A percentile compares a stretch with the other conserved stretches of the same genome.
These are phyloP conservation scores for Troglohyphantes excavatus DNA, from an alignment of 2,888 invertebrate genomes.

Conservation along the genomic window DNA sequence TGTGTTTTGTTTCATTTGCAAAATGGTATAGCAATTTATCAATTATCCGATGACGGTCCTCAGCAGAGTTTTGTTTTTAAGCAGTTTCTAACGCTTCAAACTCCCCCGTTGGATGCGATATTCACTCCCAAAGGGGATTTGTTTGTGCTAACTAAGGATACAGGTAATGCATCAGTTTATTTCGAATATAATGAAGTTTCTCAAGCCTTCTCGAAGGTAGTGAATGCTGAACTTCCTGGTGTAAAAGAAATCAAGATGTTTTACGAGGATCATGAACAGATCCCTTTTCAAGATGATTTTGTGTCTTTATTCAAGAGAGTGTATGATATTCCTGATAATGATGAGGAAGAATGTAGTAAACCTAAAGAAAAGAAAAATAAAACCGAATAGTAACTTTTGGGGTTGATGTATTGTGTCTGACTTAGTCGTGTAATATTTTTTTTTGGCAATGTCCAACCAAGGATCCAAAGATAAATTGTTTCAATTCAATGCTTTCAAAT, in stretches of 20 bases:
- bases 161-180: not conserved
- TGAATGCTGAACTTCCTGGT: not conserved
- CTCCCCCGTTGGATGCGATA: slow-evolving; percentile 17
- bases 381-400: not conserved
- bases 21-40: slow-evolving; percentile 52
- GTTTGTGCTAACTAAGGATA: slow-evolving; percentile 29
- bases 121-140: slow-evolving; percentile 22
- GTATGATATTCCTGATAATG: slow-evolving; percentile 53
- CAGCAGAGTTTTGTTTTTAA: slow-evolving; percentile 16
- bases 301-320: slow-evolving; percentile 51
- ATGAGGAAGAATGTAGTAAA: slow-evolving; percentile 15
- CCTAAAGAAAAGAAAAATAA: slow-evolving; percentile 30
- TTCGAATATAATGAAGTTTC: slow-evolving; percentile 12
- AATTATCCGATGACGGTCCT: not conserved
- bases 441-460: too few relatives aligned
- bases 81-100: slow-evolving; percentile 31
- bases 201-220: not conserved
- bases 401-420: too few relatives aligned
- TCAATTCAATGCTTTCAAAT: too few relatives aligned
- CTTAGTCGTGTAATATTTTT: too few relatives aligned
- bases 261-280: slow-evolving; percentile 22
- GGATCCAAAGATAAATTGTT: too few relatives aligned
- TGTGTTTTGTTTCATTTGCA: slow-evolving; percentile 37
- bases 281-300: slow-evolving; percentile 54
- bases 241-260: slow-evolving; percentile 7